A percentile compares a stretch with the other conserved stretches of the same genome.
phyloP scores from a whole-genome alignment of 1,140 invertebrate genomes.

The Drosophila teissieri region DNA sequence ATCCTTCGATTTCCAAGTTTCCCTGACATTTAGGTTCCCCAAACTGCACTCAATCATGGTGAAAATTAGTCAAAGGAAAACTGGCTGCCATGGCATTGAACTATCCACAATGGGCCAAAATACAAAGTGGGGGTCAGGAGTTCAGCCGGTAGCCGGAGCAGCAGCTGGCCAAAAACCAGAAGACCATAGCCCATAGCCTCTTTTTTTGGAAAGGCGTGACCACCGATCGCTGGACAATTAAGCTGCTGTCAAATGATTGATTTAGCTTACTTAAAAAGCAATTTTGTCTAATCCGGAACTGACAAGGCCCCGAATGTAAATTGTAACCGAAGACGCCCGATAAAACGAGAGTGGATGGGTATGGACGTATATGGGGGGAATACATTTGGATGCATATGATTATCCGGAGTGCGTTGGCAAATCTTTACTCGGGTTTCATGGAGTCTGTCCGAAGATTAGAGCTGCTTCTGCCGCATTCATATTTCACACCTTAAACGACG shows the following conservation, averaged over 20 bases:
- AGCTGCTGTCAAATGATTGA: slow-evolving; percentile 74
- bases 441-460: slow-evolving; percentile 5
- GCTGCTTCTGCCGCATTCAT: slow-evolving; percentile 53
- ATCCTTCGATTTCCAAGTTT: slow-evolving; percentile 49
- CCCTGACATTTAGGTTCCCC: slow-evolving; percentile 24
- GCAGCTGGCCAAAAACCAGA: slow-evolving; percentile 42
- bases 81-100: slow-evolving; percentile 54
- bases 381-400: slow-evolving; percentile 61
- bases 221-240: slow-evolving; percentile 56
- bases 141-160: slow-evolving; percentile 52
- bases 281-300: slow-evolving; percentile 71
- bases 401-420: slow-evolving; percentile 66
- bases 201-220: slow-evolving; percentile 43
- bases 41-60: slow-evolving; percentile 30
- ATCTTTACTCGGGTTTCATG: slow-evolving; percentile 47
- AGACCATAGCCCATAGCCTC: slow-evolving; percentile 37
- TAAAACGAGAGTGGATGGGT: slow-evolving; percentile 1
- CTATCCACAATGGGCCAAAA: slow-evolving; percentile 43
- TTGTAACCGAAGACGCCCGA: slow-evolving; percentile 39
- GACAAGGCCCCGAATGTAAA: slow-evolving; percentile 35
- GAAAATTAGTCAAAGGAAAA: slow-evolving; percentile 41
- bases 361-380: slow-evolving; percentile 24
- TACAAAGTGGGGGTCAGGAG: slow-evolving; percentile 51
- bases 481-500: slow-evolving; percentile 79
- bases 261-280: slow-evolving; percentile 77